A percentile compares a stretch with the other conserved stretches of the same genome.
These are phyloP conservation scores for Apostichopus californicus DNA, from an alignment of 35 echinoderm and acorn worm genomes.

Conservation along the genomic window DNA sequence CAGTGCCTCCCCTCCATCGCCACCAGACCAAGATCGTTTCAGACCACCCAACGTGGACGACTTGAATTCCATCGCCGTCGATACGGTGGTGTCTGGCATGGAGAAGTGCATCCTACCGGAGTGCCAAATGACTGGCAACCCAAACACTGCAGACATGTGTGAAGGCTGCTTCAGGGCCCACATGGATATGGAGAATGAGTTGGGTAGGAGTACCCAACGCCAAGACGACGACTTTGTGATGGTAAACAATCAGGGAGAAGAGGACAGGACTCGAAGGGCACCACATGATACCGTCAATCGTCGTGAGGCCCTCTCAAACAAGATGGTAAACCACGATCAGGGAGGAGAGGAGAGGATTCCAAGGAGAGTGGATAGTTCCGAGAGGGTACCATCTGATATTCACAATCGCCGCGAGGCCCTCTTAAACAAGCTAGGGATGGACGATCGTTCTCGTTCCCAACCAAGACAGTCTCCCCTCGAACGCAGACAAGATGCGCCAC, in stretches of 20 bases:
- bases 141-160: slow-evolving; percentile 65
- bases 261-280: neutral
- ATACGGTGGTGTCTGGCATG: slow-evolving; percentile 2
- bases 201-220: neutral
- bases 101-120: slow-evolving; percentile 87
- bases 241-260: neutral
- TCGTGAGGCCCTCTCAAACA: neutral
- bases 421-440: neutral
- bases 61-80: slow-evolving; percentile 23
- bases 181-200: neutral
- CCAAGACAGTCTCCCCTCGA: neutral
- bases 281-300: neutral
- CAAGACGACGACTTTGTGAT: neutral
- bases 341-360: too few relatives aligned
- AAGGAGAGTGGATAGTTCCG: neutral
- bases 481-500: neutral
- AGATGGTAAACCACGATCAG: too few relatives aligned
- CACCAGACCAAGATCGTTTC: neutral
- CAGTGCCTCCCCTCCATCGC: neutral
- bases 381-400: neutral
- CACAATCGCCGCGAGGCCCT: neutral
- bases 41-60: neutral
- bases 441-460: neutral
- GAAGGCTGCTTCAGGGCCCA: slow-evolving; percentile 66
- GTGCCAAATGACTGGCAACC: slow-evolving; percentile 79